phyloP scores from a whole-genome alignment of 1,140 invertebrate genomes.

The Rhyacophila brunnea region DNA sequence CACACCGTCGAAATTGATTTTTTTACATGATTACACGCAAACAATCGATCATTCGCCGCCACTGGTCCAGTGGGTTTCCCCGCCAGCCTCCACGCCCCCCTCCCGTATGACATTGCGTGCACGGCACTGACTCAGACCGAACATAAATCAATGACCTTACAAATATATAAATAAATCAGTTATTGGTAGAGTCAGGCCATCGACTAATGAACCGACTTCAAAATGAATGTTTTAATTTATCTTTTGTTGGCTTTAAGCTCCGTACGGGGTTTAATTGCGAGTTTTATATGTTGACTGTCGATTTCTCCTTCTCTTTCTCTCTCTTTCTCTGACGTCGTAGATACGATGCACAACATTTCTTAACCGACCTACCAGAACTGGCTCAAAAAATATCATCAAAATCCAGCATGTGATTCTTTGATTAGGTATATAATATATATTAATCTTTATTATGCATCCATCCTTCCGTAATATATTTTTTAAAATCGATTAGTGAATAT shows the following conservation, averaged over 20 bases:
- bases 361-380: no score
- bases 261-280: constrained; percentile 33
- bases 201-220: constrained; percentile 33
- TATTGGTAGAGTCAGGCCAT: constrained; percentile 29
- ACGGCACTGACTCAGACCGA: constrained; percentile 14
- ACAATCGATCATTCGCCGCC: constrained; percentile 5
- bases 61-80: background rate
- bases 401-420: no score
- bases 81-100: background rate
- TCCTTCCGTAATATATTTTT: no score
- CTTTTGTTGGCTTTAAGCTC: constrained; percentile 33
- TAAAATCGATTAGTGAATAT: no score
- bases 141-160: constrained; percentile 32
- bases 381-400: no score
- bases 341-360: no score
- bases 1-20: constrained; percentile 19
- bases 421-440: no score
- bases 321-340: constrained; percentile 11
- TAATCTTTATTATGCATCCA: no score
- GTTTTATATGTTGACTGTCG: constrained; percentile 15
- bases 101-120: constrained; percentile 31
- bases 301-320: constrained; percentile 8
- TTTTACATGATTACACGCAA: background rate
- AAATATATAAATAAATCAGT: constrained; percentile 37
- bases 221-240: constrained; percentile 37